Base-by-base conservation (phyloP, 2,888 invertebrate species). In the Torymus tubicola region DNA sequence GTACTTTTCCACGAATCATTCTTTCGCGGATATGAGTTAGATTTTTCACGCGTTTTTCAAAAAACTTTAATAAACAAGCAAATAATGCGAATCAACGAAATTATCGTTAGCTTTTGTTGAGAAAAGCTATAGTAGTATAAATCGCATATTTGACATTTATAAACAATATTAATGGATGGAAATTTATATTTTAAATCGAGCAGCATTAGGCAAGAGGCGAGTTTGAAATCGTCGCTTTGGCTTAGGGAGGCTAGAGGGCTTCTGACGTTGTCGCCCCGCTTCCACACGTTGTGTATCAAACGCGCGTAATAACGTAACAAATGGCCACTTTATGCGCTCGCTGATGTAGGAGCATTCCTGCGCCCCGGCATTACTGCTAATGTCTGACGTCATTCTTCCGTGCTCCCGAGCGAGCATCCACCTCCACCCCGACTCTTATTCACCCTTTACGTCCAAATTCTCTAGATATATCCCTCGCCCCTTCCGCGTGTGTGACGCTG, bases 131-230 rank as follows among this genome's bases (percentile, higher is more conserved):
- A n/a, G 18, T 21, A 21, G 21, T 2, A 21, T 21, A 21, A 2
- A 21, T 21, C 21, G 21, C 2, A 24, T 57, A 16, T 69, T 55
- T 50, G 42, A 10, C 14, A 16, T 60, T 24, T 70, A 65, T 69
- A 72, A 84, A 67, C 82, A 80, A 85, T 85, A 85, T 84, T 84
- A 87, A 88, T 88, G 86, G 86, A 82, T 74, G 86, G 84, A 85
- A 88, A 89, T 88, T 88, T 88, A 86, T 88, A 87, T 88, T 88
- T 88, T 87, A 88, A 89, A 89, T 89, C 87, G 88, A 87, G 86
- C 85, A 85, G 82, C 87, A 87, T 88, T 88, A 88, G 85, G 86
- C 83, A 82, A 84, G 79, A 77, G 80, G 81, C 82, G 83, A 67
- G 18, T 71, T 75, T 78, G 61, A 72, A 78, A 78, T 78, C 67